Evolutionary conservation across 2,113 vertebrate genomes (phyloP), one percentile per base, ranked within the genome.

Genomic region (Chrysochloris asiatica): DNA sequence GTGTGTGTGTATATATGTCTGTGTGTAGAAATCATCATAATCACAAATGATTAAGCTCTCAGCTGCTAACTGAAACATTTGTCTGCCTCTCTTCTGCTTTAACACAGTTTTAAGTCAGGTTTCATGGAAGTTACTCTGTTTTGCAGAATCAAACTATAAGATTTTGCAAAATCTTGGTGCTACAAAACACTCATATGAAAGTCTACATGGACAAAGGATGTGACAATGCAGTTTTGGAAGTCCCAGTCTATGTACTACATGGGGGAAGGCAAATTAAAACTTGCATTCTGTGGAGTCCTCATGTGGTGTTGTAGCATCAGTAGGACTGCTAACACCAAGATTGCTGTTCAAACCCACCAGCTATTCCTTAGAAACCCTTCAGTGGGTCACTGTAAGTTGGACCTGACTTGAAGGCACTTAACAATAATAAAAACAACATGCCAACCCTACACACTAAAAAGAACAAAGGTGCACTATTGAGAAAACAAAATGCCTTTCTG

Each of bases 141-240:
- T 6, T 6, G n/a, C 59, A 72, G 22, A 76, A 30, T 6, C 0
- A 38, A 43, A 3, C 4, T 8, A 88, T 4, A 63, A 24, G 0
- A 5, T 30, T 4, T 28, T 86, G 10, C 6, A 65, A 33, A 5
- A 2, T n/a, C n/a, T n/a, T n/a, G n/a, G n/a, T n/a, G n/a, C n/a
- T n/a, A n/a, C n/a, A n/a, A n/a, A n/a, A n/a, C n/a, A 0, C 0
- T 61, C 30, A 7, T 11, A 4, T 16, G 89, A 86, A 86, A 52
- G 0, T 3, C 0, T n/a, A n/a, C 4, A 43, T 43, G 9, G 24
- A 91, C n/a, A 65, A 3, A 71, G 54, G 4, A 0, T 65, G 3
- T 72, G 21, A 33, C 0, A 65, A 4, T 3, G 0, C 0, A 45
- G 22, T 6, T 73, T 73, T 33, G 38, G 6, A 11, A 47, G 59